Percentiles rank a stretch among this genome's conserved stretches.
Conservation (phyloP, 1,140 invertebrate genomes). For the Coenobita brevimanus region DNA sequence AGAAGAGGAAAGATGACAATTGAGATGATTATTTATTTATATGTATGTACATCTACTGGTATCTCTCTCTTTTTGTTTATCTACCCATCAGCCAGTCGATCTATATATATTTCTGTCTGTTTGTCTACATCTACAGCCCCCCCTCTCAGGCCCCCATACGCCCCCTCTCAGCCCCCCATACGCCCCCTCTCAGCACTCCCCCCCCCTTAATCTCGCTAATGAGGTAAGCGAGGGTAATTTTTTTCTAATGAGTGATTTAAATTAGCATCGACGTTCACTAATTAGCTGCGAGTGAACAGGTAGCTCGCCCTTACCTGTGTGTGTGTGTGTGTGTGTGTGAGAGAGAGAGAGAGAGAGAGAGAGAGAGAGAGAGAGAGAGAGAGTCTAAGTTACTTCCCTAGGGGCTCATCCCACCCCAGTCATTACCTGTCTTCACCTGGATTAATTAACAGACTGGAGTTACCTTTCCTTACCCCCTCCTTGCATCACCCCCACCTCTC, state of each 20-base stretch:
- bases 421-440: too few species aligned
- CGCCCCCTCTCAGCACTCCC: not conserved
- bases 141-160: not conserved
- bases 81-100: too few species aligned
- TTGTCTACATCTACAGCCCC: too few species aligned
- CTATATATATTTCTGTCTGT: too few species aligned
- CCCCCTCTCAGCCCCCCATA: not conserved
- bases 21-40: too few species aligned
- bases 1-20: not conserved
- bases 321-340: not conserved
- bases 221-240: slow-evolving; percentile 2
- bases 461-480: too few species aligned
- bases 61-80: too few species aligned
- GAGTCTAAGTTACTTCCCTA: not conserved
- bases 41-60: too few species aligned
- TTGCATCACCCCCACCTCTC: too few species aligned
- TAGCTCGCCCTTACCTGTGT: not conserved
- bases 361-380: not conserved
- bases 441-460: too few species aligned
- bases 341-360: not conserved
- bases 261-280: slow-evolving; percentile 35
- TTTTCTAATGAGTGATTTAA: slow-evolving; percentile 34
- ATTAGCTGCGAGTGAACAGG: slow-evolving; percentile 5
- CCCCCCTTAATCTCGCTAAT: slow-evolving; percentile 25
- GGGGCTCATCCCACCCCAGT: not conserved